Conservation (phyloP, 1,140 invertebrate species). For the Papilio polytes region DNA sequence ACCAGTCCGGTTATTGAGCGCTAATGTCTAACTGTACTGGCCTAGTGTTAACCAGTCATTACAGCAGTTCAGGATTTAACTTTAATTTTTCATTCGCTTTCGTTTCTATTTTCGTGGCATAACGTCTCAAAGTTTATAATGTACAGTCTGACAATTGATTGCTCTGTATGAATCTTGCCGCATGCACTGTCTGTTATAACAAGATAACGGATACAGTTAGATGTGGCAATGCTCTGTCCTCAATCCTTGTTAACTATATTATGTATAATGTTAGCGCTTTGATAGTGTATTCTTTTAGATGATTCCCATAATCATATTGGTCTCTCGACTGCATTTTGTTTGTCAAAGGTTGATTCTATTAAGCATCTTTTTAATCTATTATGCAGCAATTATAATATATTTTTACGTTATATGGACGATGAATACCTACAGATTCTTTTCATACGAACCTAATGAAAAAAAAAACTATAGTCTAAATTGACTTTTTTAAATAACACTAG, state of each 20-base stretch:
- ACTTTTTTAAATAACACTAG: background rate
- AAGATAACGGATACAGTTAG: constrained; percentile 18
- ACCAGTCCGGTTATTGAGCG: too few species aligned
- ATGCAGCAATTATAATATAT: too few species aligned
- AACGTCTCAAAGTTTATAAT: background rate
- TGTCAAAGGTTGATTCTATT: background rate
- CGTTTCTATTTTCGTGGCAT: background rate
- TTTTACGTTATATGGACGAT: too few species aligned
- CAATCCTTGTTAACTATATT: constrained; percentile 5
- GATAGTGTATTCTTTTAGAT: background rate
- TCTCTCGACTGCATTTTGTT: background rate
- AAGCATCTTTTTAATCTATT: too few species aligned
- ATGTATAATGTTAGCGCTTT: background rate
- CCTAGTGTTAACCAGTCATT: too few species aligned
- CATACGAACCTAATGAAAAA: too few species aligned
- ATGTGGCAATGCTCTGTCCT: background rate
- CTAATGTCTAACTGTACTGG: too few species aligned
- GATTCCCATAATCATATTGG: background rate
- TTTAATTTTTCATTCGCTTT: background rate
- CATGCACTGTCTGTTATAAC: constrained; percentile 4
- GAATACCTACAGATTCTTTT: too few species aligned
- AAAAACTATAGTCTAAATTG: background rate
- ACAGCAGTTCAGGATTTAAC: too few species aligned
- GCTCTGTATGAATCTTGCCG: background rate
- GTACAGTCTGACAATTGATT: background rate